A percentile compares a stretch with the other conserved stretches of the same genome.
These are phyloP conservation scores for Drosophila testacea DNA, from an alignment of 2,888 invertebrate genomes.

Conservation along the genomic window DNA sequence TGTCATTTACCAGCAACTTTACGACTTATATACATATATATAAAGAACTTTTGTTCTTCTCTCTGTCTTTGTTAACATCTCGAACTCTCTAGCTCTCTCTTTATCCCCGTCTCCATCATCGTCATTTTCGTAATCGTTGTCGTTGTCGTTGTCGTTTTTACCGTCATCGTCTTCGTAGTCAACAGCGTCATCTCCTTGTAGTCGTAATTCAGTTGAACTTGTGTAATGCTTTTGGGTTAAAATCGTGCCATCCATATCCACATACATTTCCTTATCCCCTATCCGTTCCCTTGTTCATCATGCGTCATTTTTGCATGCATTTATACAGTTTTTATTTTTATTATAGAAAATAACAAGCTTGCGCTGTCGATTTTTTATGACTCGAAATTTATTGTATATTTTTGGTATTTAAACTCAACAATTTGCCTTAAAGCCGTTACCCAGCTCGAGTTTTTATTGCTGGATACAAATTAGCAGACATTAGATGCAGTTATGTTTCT, in stretches of 20 bases:
- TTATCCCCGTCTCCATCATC: constrained; percentile 32
- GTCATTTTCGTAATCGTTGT: constrained; percentile 63
- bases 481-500: constrained; percentile 25
- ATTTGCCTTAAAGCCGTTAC: constrained; percentile 45
- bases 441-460: constrained; percentile 13
- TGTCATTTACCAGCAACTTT: constrained; percentile 77
- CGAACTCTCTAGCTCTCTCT: not conserved
- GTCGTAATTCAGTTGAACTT: constrained; percentile 76
- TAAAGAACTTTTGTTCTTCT: constrained; percentile 29
- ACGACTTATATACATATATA: constrained; percentile 66
- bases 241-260: constrained; percentile 36
- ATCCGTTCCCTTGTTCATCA: constrained; percentile 14
- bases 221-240: constrained; percentile 65
- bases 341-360: constrained; percentile 70
- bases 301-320: constrained; percentile 55
- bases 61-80: not conserved
- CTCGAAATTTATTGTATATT: constrained; percentile 31
- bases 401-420: constrained; percentile 43
- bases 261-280: constrained; percentile 3
- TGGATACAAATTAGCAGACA: constrained; percentile 51
- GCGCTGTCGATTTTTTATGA: constrained; percentile 70
- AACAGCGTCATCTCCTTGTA: constrained; percentile 55
- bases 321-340: constrained; percentile 66
- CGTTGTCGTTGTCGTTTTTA: constrained; percentile 40
- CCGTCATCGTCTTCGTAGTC: constrained; percentile 20